Evolutionary conservation across 2,797 vertebrate species (phyloP).

Genomic region (Merluccius polli): DNA sequence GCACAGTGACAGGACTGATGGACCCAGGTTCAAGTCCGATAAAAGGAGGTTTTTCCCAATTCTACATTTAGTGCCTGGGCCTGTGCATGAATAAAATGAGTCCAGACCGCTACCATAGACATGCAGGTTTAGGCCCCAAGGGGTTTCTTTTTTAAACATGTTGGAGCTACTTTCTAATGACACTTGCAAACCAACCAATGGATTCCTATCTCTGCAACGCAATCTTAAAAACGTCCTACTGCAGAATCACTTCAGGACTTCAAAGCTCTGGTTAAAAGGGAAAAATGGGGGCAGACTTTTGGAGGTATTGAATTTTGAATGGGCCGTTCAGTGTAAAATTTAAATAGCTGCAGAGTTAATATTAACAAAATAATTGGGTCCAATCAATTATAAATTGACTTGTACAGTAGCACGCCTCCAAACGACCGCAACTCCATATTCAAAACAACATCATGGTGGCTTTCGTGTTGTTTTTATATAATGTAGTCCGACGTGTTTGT

Average conservation of each 20-base stretch:
- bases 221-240: neutral
- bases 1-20: conserved; percentile 45
- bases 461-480: neutral
- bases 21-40: conserved; percentile 7
- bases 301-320: neutral
- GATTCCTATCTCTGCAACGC: neutral
- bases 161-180: neutral
- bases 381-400: too few species aligned
- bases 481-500: too few species aligned
- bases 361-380: neutral
- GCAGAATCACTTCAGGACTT: neutral
- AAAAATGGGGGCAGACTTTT: neutral
- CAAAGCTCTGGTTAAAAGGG: neutral
- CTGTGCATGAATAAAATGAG: too few species aligned
- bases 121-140: too few species aligned
- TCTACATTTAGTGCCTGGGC: conserved; percentile 9
- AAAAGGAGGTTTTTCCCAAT: conserved; percentile 18
- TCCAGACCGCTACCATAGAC: too few species aligned
- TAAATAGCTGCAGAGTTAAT: neutral
- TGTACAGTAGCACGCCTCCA: too few species aligned
- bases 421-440: too few species aligned
- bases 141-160: too few species aligned
- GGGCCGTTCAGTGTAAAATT: neutral
- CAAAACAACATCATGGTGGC: neutral
- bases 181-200: neutral